Percentiles rank a stretch among this genome's conserved stretches.
Conservation (phyloP, 2,113 vertebrate species). For the Todiramphus saurophagus region DNA sequence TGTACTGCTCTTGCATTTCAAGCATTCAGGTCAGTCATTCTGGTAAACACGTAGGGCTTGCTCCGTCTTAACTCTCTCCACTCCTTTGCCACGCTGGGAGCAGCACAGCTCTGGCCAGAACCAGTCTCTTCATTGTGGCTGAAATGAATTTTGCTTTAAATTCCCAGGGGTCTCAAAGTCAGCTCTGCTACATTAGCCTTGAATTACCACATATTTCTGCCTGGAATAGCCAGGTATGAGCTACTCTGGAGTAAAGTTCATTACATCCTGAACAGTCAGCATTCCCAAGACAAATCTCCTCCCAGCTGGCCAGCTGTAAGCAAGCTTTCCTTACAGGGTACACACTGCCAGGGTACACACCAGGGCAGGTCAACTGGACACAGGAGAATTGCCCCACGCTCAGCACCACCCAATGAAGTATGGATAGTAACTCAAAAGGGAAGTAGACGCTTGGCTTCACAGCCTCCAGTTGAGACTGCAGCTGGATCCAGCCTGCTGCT, state of each 20-base stretch:
- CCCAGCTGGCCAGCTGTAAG: neutral
- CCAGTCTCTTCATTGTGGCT: neutral
- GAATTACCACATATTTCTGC: neutral
- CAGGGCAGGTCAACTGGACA: neutral
- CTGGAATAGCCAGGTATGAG: neutral
- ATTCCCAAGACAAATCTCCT: neutral
- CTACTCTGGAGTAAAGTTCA: neutral
- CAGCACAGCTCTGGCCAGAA: neutral
- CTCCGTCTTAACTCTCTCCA: neutral
- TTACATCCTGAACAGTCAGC: neutral
- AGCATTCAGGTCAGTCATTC: neutral
- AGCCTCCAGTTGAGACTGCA: neutral
- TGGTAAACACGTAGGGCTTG: rapidly evolving
- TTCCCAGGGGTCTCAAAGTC: neutral
- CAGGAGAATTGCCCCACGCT: neutral
- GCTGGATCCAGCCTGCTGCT: neutral
- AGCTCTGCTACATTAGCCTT: neutral
- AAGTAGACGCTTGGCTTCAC: neutral
- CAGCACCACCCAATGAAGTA: neutral
- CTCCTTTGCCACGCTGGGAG: neutral
- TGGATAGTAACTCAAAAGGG: neutral
- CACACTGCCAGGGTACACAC: neutral
- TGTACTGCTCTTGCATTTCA: neutral
- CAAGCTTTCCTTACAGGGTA: neutral
- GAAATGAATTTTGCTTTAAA: neutral